Evolutionary conservation across 2,888 invertebrate species (phyloP).

Genomic region (Rhogogaster chlorosoma): DNA sequence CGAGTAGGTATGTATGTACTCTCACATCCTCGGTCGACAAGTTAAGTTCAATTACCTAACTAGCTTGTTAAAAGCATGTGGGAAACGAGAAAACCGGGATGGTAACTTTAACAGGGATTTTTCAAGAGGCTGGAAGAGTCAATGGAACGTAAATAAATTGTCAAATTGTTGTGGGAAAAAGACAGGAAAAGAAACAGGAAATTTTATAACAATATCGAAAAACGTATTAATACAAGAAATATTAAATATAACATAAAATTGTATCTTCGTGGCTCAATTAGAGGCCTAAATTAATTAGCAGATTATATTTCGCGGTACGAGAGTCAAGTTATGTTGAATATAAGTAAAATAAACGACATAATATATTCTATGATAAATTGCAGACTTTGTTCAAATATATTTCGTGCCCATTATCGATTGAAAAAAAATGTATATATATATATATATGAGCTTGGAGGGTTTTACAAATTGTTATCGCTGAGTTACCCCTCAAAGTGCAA

Average conservation of each 20-base stretch:
- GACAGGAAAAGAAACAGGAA: neutral
- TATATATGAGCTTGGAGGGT: neutral
- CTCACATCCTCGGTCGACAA: neutral
- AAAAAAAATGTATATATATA: too few species aligned
- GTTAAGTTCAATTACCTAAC: neutral
- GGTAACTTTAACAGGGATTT: neutral
- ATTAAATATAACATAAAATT: neutral
- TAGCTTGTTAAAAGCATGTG: neutral
- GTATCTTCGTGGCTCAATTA: neutral
- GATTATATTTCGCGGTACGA: neutral
- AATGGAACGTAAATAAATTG: neutral
- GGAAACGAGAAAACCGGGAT: neutral
- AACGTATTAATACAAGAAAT: neutral
- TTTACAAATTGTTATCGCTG: constrained; percentile 10
- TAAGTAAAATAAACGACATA: neutral
- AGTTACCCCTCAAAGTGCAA: neutral
- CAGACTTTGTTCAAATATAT: neutral
- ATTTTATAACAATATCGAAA: too few species aligned
- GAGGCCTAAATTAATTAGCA: neutral
- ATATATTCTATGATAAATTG: neutral
- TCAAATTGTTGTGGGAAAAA: neutral
- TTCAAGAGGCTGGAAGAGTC: neutral
- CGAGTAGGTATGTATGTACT: neutral
- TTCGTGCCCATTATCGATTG: neutral
- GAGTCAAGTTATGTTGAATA: neutral